A percentile compares a stretch with the other conserved stretches of the same genome.
phyloP scores from a whole-genome alignment of 2,888 invertebrate genomes.

The Sialis lutaria region DNA sequence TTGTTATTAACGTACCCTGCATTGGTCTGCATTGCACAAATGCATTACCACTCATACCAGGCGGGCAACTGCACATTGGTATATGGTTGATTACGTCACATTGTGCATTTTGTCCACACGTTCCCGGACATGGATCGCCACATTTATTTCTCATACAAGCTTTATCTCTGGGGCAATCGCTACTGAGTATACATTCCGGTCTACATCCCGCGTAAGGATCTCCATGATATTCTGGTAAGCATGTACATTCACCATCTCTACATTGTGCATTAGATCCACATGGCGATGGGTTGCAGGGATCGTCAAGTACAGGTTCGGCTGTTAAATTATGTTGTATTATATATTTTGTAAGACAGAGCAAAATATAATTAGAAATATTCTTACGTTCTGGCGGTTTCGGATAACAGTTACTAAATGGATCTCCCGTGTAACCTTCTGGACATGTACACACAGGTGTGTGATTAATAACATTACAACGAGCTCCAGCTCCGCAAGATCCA shows the following conservation, averaged over 20 bases:
- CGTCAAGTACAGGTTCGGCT: constrained; percentile 22
- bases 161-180: constrained; percentile 49
- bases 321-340: background rate
- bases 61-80: constrained; percentile 59
- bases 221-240: constrained; percentile 48
- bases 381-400: constrained; percentile 26
- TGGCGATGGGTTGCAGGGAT: constrained; percentile 46
- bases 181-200: constrained; percentile 57
- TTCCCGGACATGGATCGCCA: constrained; percentile 52
- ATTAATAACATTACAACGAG: constrained; percentile 56
- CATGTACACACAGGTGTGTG: constrained; percentile 64
- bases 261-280: constrained; percentile 46
- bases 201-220: constrained; percentile 51
- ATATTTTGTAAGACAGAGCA: too few species aligned
- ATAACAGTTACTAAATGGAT: constrained; percentile 33
- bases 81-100: constrained; percentile 61
- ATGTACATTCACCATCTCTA: constrained; percentile 48
- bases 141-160: constrained; percentile 56
- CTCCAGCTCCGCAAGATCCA: constrained; percentile 51
- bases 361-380: too few species aligned
- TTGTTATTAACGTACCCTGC: constrained; percentile 24
- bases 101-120: constrained; percentile 56
- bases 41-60: constrained; percentile 52
- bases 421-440: constrained; percentile 39
- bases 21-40: constrained; percentile 44